Evolutionary conservation across 2,797 vertebrate species (phyloP).

Genomic region (Argya squamiceps): DNA sequence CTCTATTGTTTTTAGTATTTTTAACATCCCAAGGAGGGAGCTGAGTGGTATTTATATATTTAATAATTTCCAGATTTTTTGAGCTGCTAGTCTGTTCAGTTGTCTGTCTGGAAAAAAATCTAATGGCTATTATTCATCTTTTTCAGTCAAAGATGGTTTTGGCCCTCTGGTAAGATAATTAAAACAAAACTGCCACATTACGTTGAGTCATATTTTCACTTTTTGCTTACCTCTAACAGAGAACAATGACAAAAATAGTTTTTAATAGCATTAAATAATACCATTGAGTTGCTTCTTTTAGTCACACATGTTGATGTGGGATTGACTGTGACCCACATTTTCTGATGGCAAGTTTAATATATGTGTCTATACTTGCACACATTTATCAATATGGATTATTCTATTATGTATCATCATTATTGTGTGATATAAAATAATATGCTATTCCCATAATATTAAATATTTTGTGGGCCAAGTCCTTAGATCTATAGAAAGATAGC

Average conservation of each 20-base stretch:
- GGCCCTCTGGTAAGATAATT: neutral
- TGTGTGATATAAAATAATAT: neutral
- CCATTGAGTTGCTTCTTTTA: neutral
- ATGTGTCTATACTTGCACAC: neutral
- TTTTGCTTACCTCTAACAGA: neutral
- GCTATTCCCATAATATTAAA: neutral
- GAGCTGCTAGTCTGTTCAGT: neutral
- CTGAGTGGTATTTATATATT: neutral
- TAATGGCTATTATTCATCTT: slow-evolving; percentile 14
- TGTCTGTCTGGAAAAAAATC: neutral
- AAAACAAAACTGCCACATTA: neutral
- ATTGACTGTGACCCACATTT: neutral
- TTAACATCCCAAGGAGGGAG: slow-evolving; percentile 3
- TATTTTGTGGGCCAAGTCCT: neutral
- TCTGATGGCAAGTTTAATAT: neutral
- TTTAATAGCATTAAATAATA: neutral
- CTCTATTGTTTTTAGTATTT: slow-evolving; percentile 53
- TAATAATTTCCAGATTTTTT: slow-evolving; percentile 63
- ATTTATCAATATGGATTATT: neutral
- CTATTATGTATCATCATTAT: neutral
- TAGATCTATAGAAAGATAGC: neutral
- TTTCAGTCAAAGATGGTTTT: neutral
- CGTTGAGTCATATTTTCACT: neutral
- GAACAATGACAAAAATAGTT: neutral
- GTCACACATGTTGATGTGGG: neutral